Conservation (phyloP, 2,113 vertebrate genomes). For the Eolophus roseicapilla region DNA sequence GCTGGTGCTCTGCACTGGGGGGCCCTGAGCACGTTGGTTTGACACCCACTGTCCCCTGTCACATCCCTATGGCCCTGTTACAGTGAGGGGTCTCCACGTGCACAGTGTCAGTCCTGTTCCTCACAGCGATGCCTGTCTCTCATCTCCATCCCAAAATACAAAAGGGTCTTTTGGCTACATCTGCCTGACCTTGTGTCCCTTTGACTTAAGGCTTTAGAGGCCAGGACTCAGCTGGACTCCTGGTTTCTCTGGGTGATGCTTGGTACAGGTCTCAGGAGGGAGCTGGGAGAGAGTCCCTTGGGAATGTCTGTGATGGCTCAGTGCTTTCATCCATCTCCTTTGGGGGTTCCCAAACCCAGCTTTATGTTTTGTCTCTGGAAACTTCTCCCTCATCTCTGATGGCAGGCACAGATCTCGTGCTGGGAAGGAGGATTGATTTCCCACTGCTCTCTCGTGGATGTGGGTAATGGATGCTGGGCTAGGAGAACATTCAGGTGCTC, state of each 20-base stretch:
- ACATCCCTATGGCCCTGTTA: accelerated
- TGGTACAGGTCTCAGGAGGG: not conserved
- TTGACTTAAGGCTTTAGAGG: not conserved
- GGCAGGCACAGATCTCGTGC: not conserved
- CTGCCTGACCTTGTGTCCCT: not conserved
- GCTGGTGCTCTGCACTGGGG: not conserved
- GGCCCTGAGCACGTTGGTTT: accelerated
- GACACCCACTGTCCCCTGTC: not conserved
- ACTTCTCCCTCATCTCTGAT: not conserved
- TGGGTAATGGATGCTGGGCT: not conserved
- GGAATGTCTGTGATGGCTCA: not conserved
- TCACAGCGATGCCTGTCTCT: accelerated
- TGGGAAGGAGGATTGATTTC: not conserved
- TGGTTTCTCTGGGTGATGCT: not conserved
- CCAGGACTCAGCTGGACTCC: accelerated
- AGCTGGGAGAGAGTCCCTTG: not conserved
- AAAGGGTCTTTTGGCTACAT: not conserved
- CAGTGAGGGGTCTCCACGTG: accelerated
- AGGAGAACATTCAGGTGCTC: not conserved
- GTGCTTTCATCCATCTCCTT: not conserved
- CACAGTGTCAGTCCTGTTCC: not conserved
- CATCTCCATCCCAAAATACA: not conserved
- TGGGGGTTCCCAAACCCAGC: not conserved
- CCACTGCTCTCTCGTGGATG: not conserved
- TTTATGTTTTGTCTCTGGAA: not conserved